phyloP scores from a whole-genome alignment of 2,113 vertebrate genomes.

The Callithrix jacchus region DNA sequence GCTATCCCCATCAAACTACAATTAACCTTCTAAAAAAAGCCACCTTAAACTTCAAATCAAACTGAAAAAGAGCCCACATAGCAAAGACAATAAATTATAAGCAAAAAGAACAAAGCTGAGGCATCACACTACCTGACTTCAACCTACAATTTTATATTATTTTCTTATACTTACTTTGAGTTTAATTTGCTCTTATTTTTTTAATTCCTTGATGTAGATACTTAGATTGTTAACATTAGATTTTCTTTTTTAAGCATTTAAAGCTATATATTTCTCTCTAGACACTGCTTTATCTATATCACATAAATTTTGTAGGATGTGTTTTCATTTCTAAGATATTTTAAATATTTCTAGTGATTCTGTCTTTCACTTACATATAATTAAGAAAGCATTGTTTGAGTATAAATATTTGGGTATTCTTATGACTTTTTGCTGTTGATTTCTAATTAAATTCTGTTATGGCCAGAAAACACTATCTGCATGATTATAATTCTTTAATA shows the following conservation, averaged over 20 bases:
- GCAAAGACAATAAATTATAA: too few relatives aligned
- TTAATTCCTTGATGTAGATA: neutral
- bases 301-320: neutral
- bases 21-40: too few relatives aligned
- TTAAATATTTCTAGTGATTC: neutral
- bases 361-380: neutral
- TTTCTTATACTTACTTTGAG: neutral
- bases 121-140: too few relatives aligned
- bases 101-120: too few relatives aligned
- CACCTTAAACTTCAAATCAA: too few relatives aligned
- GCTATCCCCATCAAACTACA: too few relatives aligned
- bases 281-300: neutral
- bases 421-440: neutral
- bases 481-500: neutral
- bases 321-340: neutral
- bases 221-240: neutral
- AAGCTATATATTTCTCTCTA: neutral
- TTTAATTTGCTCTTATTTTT: neutral
- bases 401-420: neutral
- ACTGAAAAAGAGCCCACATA: too few relatives aligned
- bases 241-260: neutral
- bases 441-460: neutral
- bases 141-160: neutral
- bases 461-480: neutral
- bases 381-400: neutral